These are phyloP conservation scores for Aspidapion aeneum DNA, from an alignment of 2,888 invertebrate species.

Conservation along the genomic window DNA sequence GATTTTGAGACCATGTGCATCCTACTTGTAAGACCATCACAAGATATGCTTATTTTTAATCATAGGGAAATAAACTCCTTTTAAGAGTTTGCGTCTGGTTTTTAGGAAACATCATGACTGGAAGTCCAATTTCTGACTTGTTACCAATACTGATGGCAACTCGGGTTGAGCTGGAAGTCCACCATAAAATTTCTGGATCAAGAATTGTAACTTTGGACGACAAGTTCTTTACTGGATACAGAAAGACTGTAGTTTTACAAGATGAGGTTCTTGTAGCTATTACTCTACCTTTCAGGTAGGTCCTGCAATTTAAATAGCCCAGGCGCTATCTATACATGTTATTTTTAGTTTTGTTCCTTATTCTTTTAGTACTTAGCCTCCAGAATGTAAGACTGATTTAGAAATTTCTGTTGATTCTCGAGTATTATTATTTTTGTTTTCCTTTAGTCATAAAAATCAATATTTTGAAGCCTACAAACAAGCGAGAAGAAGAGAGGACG, in stretches of 20 bases:
- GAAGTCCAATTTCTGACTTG: conserved; percentile 92
- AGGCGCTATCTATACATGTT: too few relatives aligned
- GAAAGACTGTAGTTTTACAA: conserved; percentile 67
- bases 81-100: too few relatives aligned
- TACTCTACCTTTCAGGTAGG: conserved; percentile 74
- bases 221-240: conserved; percentile 82
- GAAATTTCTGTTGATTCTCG: too few relatives aligned
- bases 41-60: too few relatives aligned
- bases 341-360: too few relatives aligned
- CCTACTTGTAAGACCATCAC: conserved; percentile 52
- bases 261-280: conserved; percentile 82
- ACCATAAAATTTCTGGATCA: conserved; percentile 53
- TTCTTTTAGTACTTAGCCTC: too few relatives aligned
- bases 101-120: conserved; percentile 77
- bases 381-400: too few relatives aligned
- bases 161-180: conserved; percentile 60
- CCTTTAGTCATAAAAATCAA: conserved; percentile 62
- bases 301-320: too few relatives aligned
- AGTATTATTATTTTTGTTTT: too few relatives aligned
- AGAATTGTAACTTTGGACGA: conserved; percentile 67
- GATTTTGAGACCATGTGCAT: conserved; percentile 87
- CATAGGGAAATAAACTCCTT: too few relatives aligned
- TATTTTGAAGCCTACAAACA: conserved; percentile 87
- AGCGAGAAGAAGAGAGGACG: conserved; percentile 88
- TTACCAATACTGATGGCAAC: conserved; percentile 89